Conservation (phyloP, 2,888 invertebrate genomes). For the Tyria jacobaeae region DNA sequence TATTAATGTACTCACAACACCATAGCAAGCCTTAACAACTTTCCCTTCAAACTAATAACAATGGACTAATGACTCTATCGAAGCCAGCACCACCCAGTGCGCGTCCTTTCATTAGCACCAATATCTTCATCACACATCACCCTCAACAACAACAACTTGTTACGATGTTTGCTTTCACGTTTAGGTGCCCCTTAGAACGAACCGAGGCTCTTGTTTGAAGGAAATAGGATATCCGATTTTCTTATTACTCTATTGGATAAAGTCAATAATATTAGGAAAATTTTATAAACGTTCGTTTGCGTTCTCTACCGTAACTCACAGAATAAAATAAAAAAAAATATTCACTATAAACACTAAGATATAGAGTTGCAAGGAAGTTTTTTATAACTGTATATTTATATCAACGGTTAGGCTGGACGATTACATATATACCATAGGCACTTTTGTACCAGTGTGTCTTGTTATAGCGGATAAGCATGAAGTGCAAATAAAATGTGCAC, state of each 20-base stretch:
- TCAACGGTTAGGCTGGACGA: no score
- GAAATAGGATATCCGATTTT: constrained; percentile 8
- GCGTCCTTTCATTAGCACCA: constrained; percentile 29
- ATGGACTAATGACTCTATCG: constrained; percentile 55
- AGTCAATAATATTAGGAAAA: neutral
- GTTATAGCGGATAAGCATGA: no score
- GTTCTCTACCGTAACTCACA: no score
- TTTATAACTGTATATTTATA: no score
- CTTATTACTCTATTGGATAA: neutral
- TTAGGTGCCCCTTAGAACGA: constrained; percentile 17
- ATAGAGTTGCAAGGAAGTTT: no score
- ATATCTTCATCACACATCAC: constrained; percentile 17
- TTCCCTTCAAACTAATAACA: constrained; percentile 31
- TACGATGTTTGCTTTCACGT: constrained; percentile 24
- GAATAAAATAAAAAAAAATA: no score
- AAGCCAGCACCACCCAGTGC: constrained; percentile 20
- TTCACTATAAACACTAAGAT: no score
- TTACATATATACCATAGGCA: no score
- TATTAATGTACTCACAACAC: neutral
- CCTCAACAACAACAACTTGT: constrained; percentile 19
- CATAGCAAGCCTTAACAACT: constrained; percentile 5
- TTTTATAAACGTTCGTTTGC: no score
- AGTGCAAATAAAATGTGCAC: no score
- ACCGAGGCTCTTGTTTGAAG: constrained; percentile 2
- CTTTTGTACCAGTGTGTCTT: no score